A percentile compares a stretch with the other conserved stretches of the same genome.
Evolutionary conservation across 1,140 invertebrate species (phyloP).

Genomic region (Heliconius eleuchia): DNA sequence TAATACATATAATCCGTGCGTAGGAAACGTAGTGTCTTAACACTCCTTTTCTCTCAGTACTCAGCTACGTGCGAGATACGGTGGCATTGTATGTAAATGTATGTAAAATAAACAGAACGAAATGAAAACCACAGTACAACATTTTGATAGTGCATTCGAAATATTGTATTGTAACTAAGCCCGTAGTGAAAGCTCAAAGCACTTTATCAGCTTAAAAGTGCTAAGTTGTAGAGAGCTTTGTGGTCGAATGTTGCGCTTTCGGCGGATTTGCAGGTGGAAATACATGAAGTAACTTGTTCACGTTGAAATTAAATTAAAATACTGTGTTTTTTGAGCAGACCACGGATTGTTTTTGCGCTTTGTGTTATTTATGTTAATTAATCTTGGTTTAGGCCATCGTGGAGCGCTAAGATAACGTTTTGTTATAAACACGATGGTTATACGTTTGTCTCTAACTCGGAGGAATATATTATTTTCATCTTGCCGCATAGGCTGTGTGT

Average conservation of each 20-base stretch:
- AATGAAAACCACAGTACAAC: not conserved
- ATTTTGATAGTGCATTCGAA: not conserved
- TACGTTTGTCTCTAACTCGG: too few relatives aligned
- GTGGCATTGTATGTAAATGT: not conserved
- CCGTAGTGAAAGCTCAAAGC: not conserved
- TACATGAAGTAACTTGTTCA: conserved; percentile 5
- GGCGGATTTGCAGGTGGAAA: not conserved
- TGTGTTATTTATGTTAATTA: not conserved
- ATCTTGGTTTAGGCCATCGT: too few relatives aligned
- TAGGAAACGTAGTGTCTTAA: not conserved
- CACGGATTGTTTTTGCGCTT: not conserved
- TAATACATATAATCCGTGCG: too few relatives aligned
- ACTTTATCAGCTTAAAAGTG: conserved; percentile 13
- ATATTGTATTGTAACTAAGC: conserved; percentile 12
- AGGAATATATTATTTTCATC: too few relatives aligned
- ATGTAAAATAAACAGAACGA: not conserved
- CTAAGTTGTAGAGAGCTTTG: conserved; percentile 7
- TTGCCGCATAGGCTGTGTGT: too few relatives aligned
- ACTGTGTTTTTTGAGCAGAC: not conserved
- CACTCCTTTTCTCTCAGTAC: not conserved
- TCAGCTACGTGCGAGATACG: not conserved
- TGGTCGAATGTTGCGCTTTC: conserved; percentile 7
- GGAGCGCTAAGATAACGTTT: too few relatives aligned
- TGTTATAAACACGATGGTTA: too few relatives aligned
- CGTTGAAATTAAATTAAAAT: not conserved